Base-by-base conservation (phyloP, 2,797 vertebrate species). In the Pseudochromis fuscus region DNA sequence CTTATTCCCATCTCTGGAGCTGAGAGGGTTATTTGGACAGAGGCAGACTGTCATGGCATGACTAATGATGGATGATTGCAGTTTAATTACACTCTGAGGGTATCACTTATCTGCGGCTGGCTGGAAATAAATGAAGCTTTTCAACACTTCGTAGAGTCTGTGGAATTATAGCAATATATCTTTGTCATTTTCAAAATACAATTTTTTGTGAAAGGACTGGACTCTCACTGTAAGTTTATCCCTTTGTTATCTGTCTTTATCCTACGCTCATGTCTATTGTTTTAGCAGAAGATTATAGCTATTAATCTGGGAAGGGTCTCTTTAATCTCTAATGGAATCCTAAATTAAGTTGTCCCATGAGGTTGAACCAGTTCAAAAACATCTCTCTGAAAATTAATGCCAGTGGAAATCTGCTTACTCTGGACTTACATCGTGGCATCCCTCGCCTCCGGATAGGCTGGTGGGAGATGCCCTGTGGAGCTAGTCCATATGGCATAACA, bases 401-500 rank as follows among this genome's bases (percentile, higher is more conserved):
- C 55, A 72, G 77, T 37, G 56, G 31, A 90, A 91, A 92, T 92
- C 90, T 89, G 88, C 90, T 92, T 90, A 87, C 77, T 83, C 64
- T 80, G 79, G 82, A 77, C 28, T 85, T 79, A 85, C 25, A 77
- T 40, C 16, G 72, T 67, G 67, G 72, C 71, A 58, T 84, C 71
- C 63, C 77, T 78, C 12, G 52, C 82, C 77, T 50, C 51, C 63
- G 18, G 60, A 70, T 68, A 75, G 78, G 77, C 72, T 68, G 49
- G 67, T 58, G 67, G 63, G 48, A 19, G 75, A 48, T 81, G 72
- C 82, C 89, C 90, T 56, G 86, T 75, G 75, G 86, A 80, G 84
- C 74, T 70, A 3, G 83, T 77, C 92, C 93, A 93, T 93, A 93
- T 94, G 93, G 92, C 87, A 75, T 67, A 81, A 82, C 91, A 92